Percentiles rank a stretch among this genome's conserved stretches.
Evolutionary conservation across 2,888 invertebrate genomes (phyloP).

Genomic region (Trisateles emortualis): DNA sequence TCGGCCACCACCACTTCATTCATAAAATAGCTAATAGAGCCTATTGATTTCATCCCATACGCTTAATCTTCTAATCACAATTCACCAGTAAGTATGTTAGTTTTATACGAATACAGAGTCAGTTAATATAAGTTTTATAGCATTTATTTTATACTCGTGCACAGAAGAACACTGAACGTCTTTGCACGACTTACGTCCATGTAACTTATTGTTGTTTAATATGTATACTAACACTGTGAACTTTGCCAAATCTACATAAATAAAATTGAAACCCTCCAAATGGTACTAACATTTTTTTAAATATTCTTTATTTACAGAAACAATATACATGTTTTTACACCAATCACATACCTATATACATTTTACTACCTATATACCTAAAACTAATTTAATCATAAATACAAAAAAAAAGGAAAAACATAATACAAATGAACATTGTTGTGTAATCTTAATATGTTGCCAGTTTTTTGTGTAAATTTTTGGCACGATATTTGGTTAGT

Average conservation of each 20-base stretch:
- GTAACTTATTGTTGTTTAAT: slow-evolving; percentile 52
- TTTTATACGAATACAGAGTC: slow-evolving; percentile 29
- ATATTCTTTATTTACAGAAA: too few relatives aligned
- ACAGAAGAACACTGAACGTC: slow-evolving; percentile 48
- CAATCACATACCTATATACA: too few relatives aligned
- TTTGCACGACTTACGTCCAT: slow-evolving; percentile 51
- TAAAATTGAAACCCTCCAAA: too few relatives aligned
- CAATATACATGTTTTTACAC: too few relatives aligned
- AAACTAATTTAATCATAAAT: too few relatives aligned
- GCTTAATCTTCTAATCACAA: neutral
- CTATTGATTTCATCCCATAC: neutral
- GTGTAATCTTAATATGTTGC: slow-evolving; percentile 25
- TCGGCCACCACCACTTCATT: too few relatives aligned
- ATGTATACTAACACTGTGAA: slow-evolving; percentile 26
- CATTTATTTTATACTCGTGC: slow-evolving; percentile 51
- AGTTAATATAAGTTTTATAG: slow-evolving; percentile 49
- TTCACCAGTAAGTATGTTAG: slow-evolving; percentile 29
- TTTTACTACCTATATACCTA: too few relatives aligned
- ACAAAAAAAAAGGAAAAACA: too few relatives aligned
- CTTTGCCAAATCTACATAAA: slow-evolving; percentile 1
- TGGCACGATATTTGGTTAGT: slow-evolving; percentile 12
- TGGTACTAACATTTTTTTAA: too few relatives aligned
- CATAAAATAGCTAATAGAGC: neutral
- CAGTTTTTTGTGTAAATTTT: slow-evolving; percentile 20
- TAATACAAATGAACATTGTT: too few relatives aligned